Conservation (phyloP, 1,140 invertebrate species). For the Oscheius sp. region DNA sequence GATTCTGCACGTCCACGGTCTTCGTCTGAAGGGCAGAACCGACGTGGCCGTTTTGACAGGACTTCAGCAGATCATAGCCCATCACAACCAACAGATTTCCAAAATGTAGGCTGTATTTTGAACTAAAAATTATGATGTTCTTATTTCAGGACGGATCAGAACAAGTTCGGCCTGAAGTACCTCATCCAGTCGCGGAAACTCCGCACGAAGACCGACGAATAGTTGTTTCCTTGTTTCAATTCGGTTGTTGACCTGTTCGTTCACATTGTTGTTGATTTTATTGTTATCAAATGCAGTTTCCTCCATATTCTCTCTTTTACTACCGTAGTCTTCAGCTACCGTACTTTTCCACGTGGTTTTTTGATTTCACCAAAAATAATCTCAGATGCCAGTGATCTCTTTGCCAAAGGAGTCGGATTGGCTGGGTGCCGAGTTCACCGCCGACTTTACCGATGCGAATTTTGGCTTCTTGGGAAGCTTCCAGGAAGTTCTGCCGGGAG, state of each 20-base stretch:
- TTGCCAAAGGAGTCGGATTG: constrained; percentile 3
- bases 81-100: constrained; percentile 14
- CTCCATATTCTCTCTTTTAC: neutral
- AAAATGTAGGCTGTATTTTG: constrained; percentile 22
- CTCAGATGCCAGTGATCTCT: neutral
- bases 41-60: constrained; percentile 29
- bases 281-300: neutral
- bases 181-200: constrained; percentile 12
- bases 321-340: too few species aligned
- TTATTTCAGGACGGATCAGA: constrained; percentile 33
- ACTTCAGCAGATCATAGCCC: constrained; percentile 29
- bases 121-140: neutral
- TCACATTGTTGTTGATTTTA: neutral
- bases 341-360: too few species aligned
- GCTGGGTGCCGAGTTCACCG: constrained; percentile 4
- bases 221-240: neutral
- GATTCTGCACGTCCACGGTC: constrained; percentile 24
- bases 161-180: constrained; percentile 31
- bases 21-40: constrained; percentile 19
- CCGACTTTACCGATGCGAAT: constrained; percentile 22
- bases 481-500: constrained; percentile 22
- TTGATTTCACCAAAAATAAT: neutral
- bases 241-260: neutral
- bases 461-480: constrained; percentile 22
- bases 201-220: constrained; percentile 10